phyloP scores from a whole-genome alignment of 2,113 vertebrate genomes.

The Oplegnathus fasciatus region DNA sequence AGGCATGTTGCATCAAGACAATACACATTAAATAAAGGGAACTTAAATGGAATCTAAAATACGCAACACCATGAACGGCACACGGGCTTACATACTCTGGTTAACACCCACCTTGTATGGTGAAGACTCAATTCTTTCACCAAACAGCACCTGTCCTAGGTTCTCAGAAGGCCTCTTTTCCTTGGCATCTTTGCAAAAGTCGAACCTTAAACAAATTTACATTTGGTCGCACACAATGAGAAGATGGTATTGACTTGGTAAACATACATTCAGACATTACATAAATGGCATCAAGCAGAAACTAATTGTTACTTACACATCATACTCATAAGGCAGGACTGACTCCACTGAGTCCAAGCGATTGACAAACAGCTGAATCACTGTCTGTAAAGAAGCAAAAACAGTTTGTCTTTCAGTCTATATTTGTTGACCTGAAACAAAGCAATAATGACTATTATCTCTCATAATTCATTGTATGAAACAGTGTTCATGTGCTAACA shows the following conservation, averaged over 20 bases:
- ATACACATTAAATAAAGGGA: neutral
- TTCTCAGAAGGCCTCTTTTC: slow-evolving; percentile 97
- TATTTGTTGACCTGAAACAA: neutral
- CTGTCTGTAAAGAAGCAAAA: slow-evolving; percentile 82
- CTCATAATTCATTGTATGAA: neutral
- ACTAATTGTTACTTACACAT: slow-evolving; percentile 89
- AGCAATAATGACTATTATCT: neutral
- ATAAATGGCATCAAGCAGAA: neutral
- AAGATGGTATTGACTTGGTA: neutral
- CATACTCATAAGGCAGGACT: slow-evolving; percentile 98
- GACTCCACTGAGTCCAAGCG: slow-evolving; percentile 99
- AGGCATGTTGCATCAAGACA: neutral
- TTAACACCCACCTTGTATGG: slow-evolving; percentile 91
- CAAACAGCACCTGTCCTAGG: slow-evolving; percentile 97
- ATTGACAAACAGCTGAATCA: slow-evolving; percentile 95
- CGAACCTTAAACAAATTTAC: slow-evolving; percentile 87
- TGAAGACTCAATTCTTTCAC: slow-evolving; percentile 96
- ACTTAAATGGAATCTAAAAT: neutral
- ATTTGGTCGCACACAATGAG: neutral
- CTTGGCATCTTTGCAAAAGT: slow-evolving; percentile 93
- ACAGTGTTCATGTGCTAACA: neutral
- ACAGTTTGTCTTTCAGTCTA: neutral
- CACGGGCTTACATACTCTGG: neutral
- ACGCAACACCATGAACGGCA: neutral
- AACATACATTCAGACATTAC: neutral